Conservation (phyloP, 1,140 invertebrate genomes). For the Zophobas atratus region DNA sequence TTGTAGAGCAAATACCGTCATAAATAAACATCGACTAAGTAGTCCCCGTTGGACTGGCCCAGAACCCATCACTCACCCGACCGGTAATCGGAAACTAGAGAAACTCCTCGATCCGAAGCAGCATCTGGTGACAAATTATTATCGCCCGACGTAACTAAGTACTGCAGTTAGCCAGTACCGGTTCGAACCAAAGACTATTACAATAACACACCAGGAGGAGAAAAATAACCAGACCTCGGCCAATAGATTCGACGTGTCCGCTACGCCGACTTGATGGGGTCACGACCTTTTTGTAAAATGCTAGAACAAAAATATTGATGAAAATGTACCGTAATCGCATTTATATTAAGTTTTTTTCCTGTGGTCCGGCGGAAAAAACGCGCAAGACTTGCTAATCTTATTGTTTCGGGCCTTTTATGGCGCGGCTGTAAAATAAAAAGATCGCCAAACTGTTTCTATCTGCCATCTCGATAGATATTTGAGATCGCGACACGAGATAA, state of each 20-base stretch:
- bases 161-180: slow-evolving; percentile 30
- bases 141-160: slow-evolving; percentile 27
- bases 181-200: slow-evolving; percentile 27
- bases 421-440: slow-evolving; percentile 30
- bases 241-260: background rate
- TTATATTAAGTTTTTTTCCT: background rate
- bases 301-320: slow-evolving; percentile 30
- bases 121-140: slow-evolving; percentile 43
- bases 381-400: slow-evolving; percentile 23
- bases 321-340: slow-evolving; percentile 38
- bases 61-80: slow-evolving; percentile 5
- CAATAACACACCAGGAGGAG: slow-evolving; percentile 20
- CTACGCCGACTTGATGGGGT: slow-evolving; percentile 23
- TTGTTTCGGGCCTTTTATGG: slow-evolving; percentile 22
- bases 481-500: slow-evolving; percentile 37
- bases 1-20: background rate
- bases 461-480: slow-evolving; percentile 27
- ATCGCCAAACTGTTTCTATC: slow-evolving; percentile 41
- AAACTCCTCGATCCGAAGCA: slow-evolving; percentile 17
- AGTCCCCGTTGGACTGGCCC: slow-evolving; percentile 2
- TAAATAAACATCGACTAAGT: slow-evolving; percentile 1
- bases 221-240: slow-evolving; percentile 20
- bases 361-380: slow-evolving; percentile 6
- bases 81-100: slow-evolving; percentile 12
- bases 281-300: slow-evolving; percentile 25